Percentiles rank a stretch among this genome's conserved stretches.
Conservation (phyloP, 2,797 vertebrate species). For the Tachyglossus aculeatus region DNA sequence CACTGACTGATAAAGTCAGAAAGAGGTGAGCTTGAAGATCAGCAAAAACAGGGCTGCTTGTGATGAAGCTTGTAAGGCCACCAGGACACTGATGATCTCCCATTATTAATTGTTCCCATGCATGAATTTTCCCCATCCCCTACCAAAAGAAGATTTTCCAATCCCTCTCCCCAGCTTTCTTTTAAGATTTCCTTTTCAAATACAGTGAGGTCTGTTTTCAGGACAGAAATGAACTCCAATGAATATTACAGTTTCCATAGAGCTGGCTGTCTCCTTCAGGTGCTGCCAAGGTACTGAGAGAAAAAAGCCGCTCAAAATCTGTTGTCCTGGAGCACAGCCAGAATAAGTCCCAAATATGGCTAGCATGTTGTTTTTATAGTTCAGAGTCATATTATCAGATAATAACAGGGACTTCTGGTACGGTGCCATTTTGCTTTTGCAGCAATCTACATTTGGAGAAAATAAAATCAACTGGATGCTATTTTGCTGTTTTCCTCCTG, state of each 20-base stretch:
- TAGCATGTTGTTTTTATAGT: background rate
- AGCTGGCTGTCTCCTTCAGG: background rate
- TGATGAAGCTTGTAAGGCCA: background rate
- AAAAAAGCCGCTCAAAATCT: background rate
- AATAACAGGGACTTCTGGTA: background rate
- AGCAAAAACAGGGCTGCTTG: fast-evolving
- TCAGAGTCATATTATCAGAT: constrained; percentile 12
- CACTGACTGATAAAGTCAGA: background rate
- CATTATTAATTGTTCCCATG: background rate
- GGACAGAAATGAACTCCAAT: background rate
- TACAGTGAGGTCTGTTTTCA: background rate
- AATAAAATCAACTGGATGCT: constrained; percentile 33
- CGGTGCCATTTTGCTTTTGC: background rate
- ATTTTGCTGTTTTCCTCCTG: constrained; percentile 18
- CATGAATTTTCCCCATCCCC: background rate
- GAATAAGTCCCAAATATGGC: background rate
- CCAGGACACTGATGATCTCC: background rate
- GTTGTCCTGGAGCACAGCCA: constrained; percentile 1
- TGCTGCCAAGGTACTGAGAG: background rate
- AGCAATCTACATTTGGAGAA: background rate
- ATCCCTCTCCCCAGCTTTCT: too few relatives aligned
- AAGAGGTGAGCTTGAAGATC: background rate
- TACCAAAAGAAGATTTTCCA: background rate
- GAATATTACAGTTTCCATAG: background rate
- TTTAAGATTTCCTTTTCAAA: too few relatives aligned